Conservation (phyloP, 2,888 invertebrate genomes). For the Trachelus tabidus region DNA sequence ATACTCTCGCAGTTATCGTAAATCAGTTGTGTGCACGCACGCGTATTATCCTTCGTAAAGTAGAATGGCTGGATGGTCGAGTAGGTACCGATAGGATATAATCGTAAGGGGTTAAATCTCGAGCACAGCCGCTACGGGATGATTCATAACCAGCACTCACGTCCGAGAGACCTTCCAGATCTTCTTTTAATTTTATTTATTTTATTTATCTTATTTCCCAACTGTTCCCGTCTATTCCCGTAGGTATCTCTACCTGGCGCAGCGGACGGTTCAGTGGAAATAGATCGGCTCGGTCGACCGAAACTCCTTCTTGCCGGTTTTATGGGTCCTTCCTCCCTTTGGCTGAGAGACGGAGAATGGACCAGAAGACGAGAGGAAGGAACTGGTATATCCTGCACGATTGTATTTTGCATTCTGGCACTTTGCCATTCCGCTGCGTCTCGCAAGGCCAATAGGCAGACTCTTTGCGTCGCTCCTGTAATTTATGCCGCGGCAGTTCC, state of each 20-base stretch:
- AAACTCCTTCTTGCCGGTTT: neutral
- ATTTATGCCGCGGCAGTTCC: slow-evolving; percentile 52
- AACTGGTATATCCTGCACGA: neutral
- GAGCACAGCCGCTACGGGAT: slow-evolving; percentile 34
- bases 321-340: neutral
- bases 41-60: slow-evolving; percentile 37
- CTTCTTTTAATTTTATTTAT: neutral
- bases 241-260: neutral
- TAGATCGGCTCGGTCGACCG: neutral
- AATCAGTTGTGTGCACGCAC: slow-evolving; percentile 34
- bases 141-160: slow-evolving; percentile 32
- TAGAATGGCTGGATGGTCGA: neutral
- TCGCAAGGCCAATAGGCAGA: slow-evolving; percentile 1
- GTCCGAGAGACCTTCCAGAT: neutral
- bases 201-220: neutral
- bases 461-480: slow-evolving; percentile 51
- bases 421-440: neutral
- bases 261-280: neutral
- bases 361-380: neutral
- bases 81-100: slow-evolving; percentile 19
- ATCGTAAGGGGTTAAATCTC: slow-evolving; percentile 38
- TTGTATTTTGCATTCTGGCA: neutral
- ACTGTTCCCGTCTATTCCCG: neutral
- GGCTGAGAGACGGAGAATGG: neutral
- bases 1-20: neutral